Evolutionary conservation across 2,797 vertebrate species (phyloP).

Genomic region (Tokudaia muenninki): DNA sequence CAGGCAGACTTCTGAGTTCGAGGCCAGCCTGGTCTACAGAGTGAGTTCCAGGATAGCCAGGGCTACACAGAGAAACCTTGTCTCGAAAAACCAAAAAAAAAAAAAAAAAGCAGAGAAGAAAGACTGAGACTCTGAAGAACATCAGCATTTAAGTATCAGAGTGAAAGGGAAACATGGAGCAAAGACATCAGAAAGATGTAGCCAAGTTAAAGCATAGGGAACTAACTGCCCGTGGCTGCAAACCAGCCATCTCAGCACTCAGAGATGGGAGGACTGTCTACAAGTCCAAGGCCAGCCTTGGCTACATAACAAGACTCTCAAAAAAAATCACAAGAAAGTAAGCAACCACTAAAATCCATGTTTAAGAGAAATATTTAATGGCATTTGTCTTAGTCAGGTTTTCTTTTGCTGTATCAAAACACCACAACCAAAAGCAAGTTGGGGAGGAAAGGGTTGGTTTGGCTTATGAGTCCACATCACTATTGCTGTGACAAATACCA

Average conservation of each 20-base stretch:
- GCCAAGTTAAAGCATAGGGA: too few relatives aligned
- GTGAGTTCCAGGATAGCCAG: too few relatives aligned
- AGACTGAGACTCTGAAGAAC: neutral
- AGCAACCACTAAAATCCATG: neutral
- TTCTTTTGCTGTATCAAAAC: neutral
- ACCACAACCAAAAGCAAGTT: neutral
- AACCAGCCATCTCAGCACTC: neutral
- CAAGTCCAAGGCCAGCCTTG: neutral
- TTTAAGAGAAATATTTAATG: slow-evolving; percentile 21
- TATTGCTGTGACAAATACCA: too few relatives aligned
- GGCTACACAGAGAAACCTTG: too few relatives aligned
- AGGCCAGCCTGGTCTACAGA: too few relatives aligned
- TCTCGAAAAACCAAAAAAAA: too few relatives aligned
- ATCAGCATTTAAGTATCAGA: neutral
- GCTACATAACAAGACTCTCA: neutral
- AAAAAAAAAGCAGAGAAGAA: neutral
- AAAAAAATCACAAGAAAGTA: neutral
- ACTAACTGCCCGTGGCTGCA: too few relatives aligned
- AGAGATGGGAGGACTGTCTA: neutral
- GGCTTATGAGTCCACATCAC: neutral
- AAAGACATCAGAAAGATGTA: neutral
- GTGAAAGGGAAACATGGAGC: neutral
- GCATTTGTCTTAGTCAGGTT: neutral
- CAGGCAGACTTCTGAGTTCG: too few relatives aligned
- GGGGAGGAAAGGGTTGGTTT: neutral